Conservation (phyloP, 2,797 vertebrate genomes). For the Eidolon dupreanum region DNA sequence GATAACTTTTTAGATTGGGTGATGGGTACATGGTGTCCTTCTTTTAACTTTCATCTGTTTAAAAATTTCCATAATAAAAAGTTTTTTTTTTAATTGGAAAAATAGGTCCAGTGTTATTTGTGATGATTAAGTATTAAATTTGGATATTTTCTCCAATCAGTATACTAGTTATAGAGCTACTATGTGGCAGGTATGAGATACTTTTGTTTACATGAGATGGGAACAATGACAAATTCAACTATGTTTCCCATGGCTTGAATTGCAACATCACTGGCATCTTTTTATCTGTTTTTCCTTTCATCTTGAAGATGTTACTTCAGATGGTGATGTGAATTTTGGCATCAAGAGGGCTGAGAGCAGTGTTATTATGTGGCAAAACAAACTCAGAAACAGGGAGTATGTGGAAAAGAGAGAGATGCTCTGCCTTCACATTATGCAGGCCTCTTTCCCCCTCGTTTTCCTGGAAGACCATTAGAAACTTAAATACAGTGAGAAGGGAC, state of each 20-base stretch:
- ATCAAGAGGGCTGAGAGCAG: slow-evolving; percentile 58
- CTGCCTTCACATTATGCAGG: not conserved
- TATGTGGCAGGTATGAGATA: slow-evolving; percentile 44
- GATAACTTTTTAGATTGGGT: slow-evolving; percentile 45
- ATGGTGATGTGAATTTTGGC: slow-evolving; percentile 70
- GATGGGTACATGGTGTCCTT: not conserved
- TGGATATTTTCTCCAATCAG: not conserved
- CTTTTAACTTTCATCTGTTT: slow-evolving; percentile 23
- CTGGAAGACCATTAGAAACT: not conserved
- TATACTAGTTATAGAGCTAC: not conserved
- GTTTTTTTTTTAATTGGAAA: slow-evolving; percentile 9
- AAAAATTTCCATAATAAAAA: slow-evolving; percentile 9
- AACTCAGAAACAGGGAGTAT: slow-evolving; percentile 39
- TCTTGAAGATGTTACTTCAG: slow-evolving; percentile 81
- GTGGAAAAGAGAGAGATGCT: not conserved
- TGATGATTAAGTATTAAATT: slow-evolving; percentile 8
- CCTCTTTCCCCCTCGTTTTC: not conserved
- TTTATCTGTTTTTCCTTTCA: slow-evolving; percentile 79
- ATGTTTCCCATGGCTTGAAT: slow-evolving; percentile 55
- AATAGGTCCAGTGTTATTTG: slow-evolving; percentile 20
- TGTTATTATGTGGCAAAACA: slow-evolving; percentile 56
- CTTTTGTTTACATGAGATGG: slow-evolving; percentile 61
- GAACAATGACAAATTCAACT: slow-evolving; percentile 73
- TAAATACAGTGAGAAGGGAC: not conserved
- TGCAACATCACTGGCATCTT: slow-evolving; percentile 77